A percentile compares a stretch with the other conserved stretches of the same genome.
phyloP scores from a whole-genome alignment of 1,140 invertebrate genomes.

The Liolophura sinensis region DNA sequence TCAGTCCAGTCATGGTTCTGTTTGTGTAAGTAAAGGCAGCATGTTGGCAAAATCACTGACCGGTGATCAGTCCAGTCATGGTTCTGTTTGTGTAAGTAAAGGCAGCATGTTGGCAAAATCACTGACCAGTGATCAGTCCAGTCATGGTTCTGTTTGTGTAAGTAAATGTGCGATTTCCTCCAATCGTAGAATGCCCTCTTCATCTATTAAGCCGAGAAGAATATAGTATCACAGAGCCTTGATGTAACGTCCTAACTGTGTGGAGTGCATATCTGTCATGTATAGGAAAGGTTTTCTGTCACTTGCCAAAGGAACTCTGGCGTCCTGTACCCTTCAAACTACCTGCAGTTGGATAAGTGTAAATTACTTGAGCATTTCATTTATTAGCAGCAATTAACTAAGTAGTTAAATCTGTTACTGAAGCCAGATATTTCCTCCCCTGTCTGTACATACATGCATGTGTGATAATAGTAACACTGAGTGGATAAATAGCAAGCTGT shows the following conservation, averaged over 20 bases:
- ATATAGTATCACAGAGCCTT: background rate
- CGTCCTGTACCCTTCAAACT: background rate
- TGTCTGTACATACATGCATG: background rate
- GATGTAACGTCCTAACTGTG: background rate
- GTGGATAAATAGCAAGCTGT: background rate
- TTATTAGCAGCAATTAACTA: too few relatives aligned
- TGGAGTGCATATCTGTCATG: conserved; percentile 1
- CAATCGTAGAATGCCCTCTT: background rate
- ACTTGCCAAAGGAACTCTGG: too few relatives aligned
- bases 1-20: conserved; percentile 72
- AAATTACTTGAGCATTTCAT: too few relatives aligned
- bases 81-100: conserved; percentile 63
- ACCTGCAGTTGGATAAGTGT: too few relatives aligned
- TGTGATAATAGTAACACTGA: background rate
- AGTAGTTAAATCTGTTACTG: background rate
- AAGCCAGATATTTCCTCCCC: background rate
- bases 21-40: conserved; percentile 52
- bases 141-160: conserved; percentile 68
- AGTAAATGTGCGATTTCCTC: conserved; percentile 10
- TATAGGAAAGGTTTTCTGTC: too few relatives aligned
- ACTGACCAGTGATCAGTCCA: conserved; percentile 76
- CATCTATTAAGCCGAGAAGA: background rate
- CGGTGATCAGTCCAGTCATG: conserved; percentile 74
- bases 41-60: conserved; percentile 82
- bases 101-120: conserved; percentile 80